Conservation (phyloP, 2,888 invertebrate genomes). For the Julus scandinavius region DNA sequence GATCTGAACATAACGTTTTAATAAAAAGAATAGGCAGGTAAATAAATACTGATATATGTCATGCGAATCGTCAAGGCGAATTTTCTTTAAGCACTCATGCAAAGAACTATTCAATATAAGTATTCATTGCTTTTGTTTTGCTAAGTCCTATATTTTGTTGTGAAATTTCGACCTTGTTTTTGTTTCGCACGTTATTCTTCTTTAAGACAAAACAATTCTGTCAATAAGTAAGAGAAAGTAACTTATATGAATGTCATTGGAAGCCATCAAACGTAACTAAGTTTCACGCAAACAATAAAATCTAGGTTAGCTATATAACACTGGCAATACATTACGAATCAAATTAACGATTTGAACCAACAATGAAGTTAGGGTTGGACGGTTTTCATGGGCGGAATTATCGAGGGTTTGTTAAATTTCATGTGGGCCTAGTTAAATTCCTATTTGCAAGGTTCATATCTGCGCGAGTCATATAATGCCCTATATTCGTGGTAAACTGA, state of each 20-base stretch:
- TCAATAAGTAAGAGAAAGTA: slow-evolving; percentile 28
- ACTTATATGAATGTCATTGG: slow-evolving; percentile 14
- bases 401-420: background rate
- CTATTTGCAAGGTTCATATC: background rate
- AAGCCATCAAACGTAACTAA: slow-evolving; percentile 36
- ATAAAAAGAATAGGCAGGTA: background rate
- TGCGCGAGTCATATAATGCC: background rate
- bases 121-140: slow-evolving; percentile 5
- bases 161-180: slow-evolving; percentile 33
- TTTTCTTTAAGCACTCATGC: background rate
- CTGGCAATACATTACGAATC: background rate
- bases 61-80: slow-evolving; percentile 33
- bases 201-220: slow-evolving; percentile 12
- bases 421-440: background rate
- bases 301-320: slow-evolving; percentile 26
- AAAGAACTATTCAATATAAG: background rate
- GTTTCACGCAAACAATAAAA: background rate
- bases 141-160: background rate
- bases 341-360: background rate
- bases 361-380: slow-evolving; percentile 23
- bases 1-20: background rate
- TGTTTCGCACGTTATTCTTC: slow-evolving; percentile 19
- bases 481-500: no score
- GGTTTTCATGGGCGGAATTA: slow-evolving; percentile 9
- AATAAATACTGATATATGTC: background rate